phyloP scores from a whole-genome alignment of 2,797 vertebrate species.

The Taenioides sp. region DNA sequence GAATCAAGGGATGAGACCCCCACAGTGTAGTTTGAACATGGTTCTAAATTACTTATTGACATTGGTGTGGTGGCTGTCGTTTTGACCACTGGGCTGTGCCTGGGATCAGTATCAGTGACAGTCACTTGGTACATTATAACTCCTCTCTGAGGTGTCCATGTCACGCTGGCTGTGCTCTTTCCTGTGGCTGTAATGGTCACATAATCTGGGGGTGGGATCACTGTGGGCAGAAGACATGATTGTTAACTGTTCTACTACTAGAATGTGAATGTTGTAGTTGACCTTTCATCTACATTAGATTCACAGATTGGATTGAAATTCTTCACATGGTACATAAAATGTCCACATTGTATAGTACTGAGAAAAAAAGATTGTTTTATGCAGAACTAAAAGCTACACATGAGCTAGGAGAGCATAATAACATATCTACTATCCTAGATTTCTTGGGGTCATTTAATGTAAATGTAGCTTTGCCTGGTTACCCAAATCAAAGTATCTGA shows the following conservation, averaged over 20 bases:
- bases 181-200: slow-evolving; percentile 45
- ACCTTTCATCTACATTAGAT: neutral
- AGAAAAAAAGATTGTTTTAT: too few species aligned
- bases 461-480: too few species aligned
- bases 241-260: neutral
- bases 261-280: neutral
- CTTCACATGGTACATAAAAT: too few species aligned
- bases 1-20: slow-evolving; percentile 75
- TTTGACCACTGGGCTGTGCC: slow-evolving; percentile 19
- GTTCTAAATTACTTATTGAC: slow-evolving; percentile 65
- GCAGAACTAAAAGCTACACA: too few species aligned
- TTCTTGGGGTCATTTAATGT: too few species aligned
- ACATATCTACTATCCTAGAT: too few species aligned
- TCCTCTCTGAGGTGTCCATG: slow-evolving; percentile 61
- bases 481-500: too few species aligned
- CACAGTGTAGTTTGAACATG: slow-evolving; percentile 77
- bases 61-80: slow-evolving; percentile 42
- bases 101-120: slow-evolving; percentile 44
- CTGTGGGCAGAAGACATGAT: slow-evolving; percentile 56
- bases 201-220: slow-evolving; percentile 74
- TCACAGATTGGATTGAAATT: neutral
- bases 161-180: slow-evolving; percentile 51
- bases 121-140: slow-evolving; percentile 77
- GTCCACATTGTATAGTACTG: too few species aligned
- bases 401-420: too few species aligned